Base-by-base conservation (phyloP, 2,888 invertebrate species). In the Eristalis pertinax region DNA sequence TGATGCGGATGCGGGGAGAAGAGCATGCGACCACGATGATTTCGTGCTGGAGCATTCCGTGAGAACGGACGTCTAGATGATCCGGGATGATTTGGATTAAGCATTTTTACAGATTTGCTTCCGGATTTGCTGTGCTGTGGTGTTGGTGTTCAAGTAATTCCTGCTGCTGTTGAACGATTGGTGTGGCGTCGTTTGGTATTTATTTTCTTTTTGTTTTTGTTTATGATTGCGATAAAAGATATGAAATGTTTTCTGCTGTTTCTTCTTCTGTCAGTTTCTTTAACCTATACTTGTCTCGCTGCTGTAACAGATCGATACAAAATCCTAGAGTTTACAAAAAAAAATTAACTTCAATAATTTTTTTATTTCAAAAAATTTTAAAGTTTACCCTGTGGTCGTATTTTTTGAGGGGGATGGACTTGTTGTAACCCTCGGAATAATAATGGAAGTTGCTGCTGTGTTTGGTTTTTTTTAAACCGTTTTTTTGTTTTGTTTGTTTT, bases 21-120 rank as follows among this genome's bases (percentile, higher is more conserved):
- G 41, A 92, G 90, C 89, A 92, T 91, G 63, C 93, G 92, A 58
- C 92, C 91, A 38, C 92, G 92, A 90, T 92, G 91, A 85, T 91
- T 92, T 79, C 93, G 92, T 67, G 92, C 91, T 29, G 91, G 91
- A 68, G 92, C 91, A 89, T 93, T 92, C 72, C 93, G 91, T 72
- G 93, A 92, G 89, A 92, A 93, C 50, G 93, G 91, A 69, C 93
- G 90, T 72, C 93, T 91, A 81, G 92, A 92, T 82, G 92, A 91
- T 89, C 92, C 92, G 84, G 92, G 90, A 90, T 93, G 92, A 91
- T 92, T 92, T 81, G 91, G 90, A 90, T 91, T 92, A 84, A 91
- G 90, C 91, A 91, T 92, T 84, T 77, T 89, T 60, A 24, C 26
- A 60, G 60, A 60, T 60, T 60, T 60, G 3, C 26, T 26, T 4